Percentiles rank a stretch among this genome's conserved stretches.
These are phyloP conservation scores for Rhimphoctona megacephalus DNA, from an alignment of 2,888 invertebrate species.

Conservation along the genomic window DNA sequence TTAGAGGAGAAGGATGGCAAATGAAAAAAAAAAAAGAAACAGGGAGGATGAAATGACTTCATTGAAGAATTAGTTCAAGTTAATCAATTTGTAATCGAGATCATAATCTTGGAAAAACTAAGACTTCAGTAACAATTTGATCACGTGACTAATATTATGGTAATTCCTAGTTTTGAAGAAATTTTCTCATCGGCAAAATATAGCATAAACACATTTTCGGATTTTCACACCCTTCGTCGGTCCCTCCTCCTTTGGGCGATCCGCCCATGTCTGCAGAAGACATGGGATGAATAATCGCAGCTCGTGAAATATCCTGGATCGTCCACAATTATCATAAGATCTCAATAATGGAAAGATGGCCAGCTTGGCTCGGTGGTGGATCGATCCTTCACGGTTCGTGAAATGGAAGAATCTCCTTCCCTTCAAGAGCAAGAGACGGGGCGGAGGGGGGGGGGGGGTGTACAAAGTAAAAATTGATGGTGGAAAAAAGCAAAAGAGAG, in stretches of 20 bases:
- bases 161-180: background rate
- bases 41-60: background rate
- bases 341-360: conserved; percentile 70
- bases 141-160: background rate
- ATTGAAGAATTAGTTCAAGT: background rate
- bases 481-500: conserved; percentile 23
- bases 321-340: conserved; percentile 75
- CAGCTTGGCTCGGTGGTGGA: conserved; percentile 10
- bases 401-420: conserved; percentile 1
- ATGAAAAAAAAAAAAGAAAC: background rate
- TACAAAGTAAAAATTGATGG: background rate
- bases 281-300: conserved; percentile 50
- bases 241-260: background rate
- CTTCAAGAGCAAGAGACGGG: background rate
- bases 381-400: conserved; percentile 20
- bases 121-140: background rate
- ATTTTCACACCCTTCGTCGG: background rate
- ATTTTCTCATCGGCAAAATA: background rate
- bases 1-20: background rate
- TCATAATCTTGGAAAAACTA: background rate
- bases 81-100: background rate
- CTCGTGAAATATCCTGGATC: conserved; percentile 38
- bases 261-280: conserved; percentile 19
- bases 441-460: background rate
- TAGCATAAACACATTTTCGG: background rate